Evolutionary conservation across 2,113 vertebrate genomes (phyloP).

Genomic region (Rhipidura dahli): DNA sequence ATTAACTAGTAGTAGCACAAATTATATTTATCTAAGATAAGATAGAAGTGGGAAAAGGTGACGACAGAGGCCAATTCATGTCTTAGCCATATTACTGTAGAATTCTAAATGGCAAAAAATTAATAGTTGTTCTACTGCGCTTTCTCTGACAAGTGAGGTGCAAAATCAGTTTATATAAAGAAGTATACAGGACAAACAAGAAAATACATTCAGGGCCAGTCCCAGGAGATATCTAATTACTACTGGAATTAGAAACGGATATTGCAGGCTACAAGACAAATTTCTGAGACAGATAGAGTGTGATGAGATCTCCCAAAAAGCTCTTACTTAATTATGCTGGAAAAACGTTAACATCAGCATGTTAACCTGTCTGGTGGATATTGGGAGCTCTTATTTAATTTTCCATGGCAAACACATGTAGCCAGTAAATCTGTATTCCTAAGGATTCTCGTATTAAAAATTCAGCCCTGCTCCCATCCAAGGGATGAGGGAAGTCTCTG

Average conservation of each 20-base stretch:
- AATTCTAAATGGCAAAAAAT: background rate
- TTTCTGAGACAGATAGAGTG: background rate
- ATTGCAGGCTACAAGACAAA: background rate
- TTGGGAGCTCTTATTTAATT: background rate
- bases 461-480: background rate
- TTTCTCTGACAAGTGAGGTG: background rate
- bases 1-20: background rate
- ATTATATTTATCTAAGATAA: background rate
- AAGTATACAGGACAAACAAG: background rate
- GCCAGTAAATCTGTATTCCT: background rate
- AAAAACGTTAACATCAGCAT: background rate
- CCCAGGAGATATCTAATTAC: background rate
- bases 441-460: background rate
- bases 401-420: background rate
- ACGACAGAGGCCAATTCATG: background rate
- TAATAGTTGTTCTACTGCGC: background rate
- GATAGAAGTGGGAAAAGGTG: background rate
- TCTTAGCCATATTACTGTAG: background rate
- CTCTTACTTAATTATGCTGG: background rate
- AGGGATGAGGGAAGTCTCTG: background rate
- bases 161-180: background rate
- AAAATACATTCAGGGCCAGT: background rate
- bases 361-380: background rate
- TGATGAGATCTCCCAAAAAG: background rate
- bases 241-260: background rate